These are phyloP conservation scores for Manis pentadactyla DNA, from an alignment of 2,797 vertebrate genomes.

Conservation along the genomic window DNA sequence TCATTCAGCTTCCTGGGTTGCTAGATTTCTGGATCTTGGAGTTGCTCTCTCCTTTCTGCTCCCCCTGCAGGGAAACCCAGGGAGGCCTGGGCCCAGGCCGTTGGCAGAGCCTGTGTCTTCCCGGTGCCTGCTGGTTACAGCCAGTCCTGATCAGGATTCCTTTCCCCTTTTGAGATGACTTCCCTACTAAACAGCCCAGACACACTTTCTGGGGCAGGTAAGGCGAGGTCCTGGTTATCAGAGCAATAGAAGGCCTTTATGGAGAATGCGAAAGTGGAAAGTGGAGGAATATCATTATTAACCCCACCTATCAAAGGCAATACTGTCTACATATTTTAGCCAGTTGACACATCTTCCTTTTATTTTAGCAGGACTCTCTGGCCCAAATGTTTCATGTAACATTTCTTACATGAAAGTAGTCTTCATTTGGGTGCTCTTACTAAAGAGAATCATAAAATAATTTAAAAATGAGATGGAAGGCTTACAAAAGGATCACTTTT, in stretches of 20 bases:
- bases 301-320: not conserved
- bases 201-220: not conserved
- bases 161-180: not conserved
- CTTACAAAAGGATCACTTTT: not conserved
- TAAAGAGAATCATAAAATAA: not conserved
- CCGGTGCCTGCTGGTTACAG: not conserved
- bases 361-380: not conserved
- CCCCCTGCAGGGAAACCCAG: not conserved
- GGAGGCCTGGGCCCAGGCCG: not conserved
- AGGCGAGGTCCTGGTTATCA: not conserved
- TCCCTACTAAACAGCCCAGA: not conserved
- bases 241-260: not conserved
- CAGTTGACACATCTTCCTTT: not conserved
- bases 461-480: not conserved
- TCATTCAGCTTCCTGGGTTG: not conserved
- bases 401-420: slow-evolving; percentile 7
- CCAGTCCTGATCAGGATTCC: not conserved
- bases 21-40: not conserved
- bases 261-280: not conserved
- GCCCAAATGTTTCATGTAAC: not conserved
- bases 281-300: not conserved
- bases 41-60: not conserved
- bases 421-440: not conserved
- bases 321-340: not conserved
- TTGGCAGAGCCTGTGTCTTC: not conserved